Base-by-base conservation (phyloP, 2,888 invertebrate genomes). In the Dermolepida albohirtum region DNA sequence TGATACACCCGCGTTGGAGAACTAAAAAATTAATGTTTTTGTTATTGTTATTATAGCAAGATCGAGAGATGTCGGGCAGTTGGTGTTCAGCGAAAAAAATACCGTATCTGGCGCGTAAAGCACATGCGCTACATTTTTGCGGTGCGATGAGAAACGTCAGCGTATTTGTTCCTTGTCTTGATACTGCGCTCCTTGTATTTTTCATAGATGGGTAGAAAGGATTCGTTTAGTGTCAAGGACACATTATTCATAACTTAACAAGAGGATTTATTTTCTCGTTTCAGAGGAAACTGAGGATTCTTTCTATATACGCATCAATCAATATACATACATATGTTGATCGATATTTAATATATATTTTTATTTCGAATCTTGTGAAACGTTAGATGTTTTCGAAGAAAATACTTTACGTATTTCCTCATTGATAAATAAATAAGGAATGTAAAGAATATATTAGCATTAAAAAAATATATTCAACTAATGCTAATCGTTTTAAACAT, bases 71-170 rank as follows among this genome's bases (percentile, higher is more conserved):
- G 44, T 47, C 44, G 17, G 52, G 64, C 43, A 29, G 54, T 64
- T 54, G 43, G 52, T 43, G 44, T 52, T 39, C 27, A 27, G 64
- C 34, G n/a, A 44, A 17, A 54, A 52, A 64, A 52, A 52, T 17
- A 54, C 29, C 40, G 51, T 64, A 52, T 52, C 43, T 52, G 27
- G 29, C 8, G 43, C 6, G 43, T 10, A 12, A 22, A 34, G 52
- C 64, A 64, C 64, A 64, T 64, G 64, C 64, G 64, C 52, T 52
- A 54, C 43, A 29, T 43, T 44, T 64, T 47, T 47, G 14, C 29
- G 14, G 29, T 14, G 12, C 22, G n/a, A 17, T 29, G 52, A n/a
- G 44, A 54, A 64, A 52, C 52, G 52, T 41, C 40, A 14, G 11
- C 12, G 40, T 44, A 52, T 11, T n/a, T 43, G 14, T n/a, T 64